A percentile compares a stretch with the other conserved stretches of the same genome.
Conservation (phyloP, 2,888 invertebrate species). For the Andrena flavipes region DNA sequence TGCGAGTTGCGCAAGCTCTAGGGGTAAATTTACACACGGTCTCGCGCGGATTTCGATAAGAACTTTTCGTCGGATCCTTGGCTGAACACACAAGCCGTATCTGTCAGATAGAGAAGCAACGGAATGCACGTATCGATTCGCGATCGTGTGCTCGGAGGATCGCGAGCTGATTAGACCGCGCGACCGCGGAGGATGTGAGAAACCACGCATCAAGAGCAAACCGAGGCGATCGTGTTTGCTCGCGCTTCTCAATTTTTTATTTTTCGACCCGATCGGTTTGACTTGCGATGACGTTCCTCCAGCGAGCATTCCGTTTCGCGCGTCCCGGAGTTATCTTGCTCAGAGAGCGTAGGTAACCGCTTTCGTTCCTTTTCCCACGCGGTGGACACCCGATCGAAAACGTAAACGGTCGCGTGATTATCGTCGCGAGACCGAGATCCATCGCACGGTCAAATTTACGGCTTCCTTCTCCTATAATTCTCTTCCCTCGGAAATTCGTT, state of each 20-base stretch:
- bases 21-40: conserved; percentile 17
- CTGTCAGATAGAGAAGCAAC: conserved; percentile 37
- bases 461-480: too few relatives aligned
- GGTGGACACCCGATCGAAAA: not conserved
- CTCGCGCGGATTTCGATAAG: conserved; percentile 22
- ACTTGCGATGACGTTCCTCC: conserved; percentile 49
- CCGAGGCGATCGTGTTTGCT: conserved; percentile 44
- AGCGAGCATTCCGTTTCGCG: too few relatives aligned
- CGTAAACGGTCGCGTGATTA: not conserved
- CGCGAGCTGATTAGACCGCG: conserved; percentile 21
- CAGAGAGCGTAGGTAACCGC: too few relatives aligned
- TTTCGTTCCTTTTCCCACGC: conserved; percentile 50
- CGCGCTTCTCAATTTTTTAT: conserved; percentile 55
- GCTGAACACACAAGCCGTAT: conserved; percentile 27
- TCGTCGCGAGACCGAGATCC: too few relatives aligned
- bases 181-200: conserved; percentile 68
- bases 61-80: conserved; percentile 35
- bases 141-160: conserved; percentile 26
- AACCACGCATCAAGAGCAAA: conserved; percentile 76
- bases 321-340: too few relatives aligned
- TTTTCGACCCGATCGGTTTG: conserved; percentile 38
- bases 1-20: conserved; percentile 2
- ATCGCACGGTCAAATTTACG: too few relatives aligned
- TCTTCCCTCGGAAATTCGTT: too few relatives aligned
- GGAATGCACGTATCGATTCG: conserved; percentile 20